Evolutionary conservation across 2,888 invertebrate species (phyloP).

Genomic region (Dimorphilus gyrociliatus): DNA sequence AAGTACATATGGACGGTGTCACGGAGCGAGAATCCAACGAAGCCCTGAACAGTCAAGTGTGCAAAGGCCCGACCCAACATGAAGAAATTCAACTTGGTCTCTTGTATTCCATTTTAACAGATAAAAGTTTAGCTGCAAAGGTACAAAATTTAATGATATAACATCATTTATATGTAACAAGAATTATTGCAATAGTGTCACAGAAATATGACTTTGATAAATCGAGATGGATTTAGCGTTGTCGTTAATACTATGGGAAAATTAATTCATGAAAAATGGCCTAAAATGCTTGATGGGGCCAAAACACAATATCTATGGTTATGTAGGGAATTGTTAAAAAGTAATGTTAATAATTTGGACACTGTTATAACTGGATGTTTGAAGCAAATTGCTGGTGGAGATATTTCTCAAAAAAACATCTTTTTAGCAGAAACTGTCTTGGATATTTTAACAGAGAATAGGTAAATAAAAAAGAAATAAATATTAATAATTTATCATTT

Average conservation of each 20-base stretch:
- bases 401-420: slow-evolving; percentile 54
- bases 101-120: slow-evolving; percentile 68
- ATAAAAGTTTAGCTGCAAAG: slow-evolving; percentile 45
- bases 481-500: neutral
- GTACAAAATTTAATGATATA: slow-evolving; percentile 13
- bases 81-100: slow-evolving; percentile 84
- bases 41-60: slow-evolving; percentile 54
- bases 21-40: slow-evolving; percentile 87
- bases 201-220: slow-evolving; percentile 72
- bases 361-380: slow-evolving; percentile 75
- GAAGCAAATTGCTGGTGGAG: slow-evolving; percentile 81
- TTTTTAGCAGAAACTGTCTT: slow-evolving; percentile 73
- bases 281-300: slow-evolving; percentile 63
- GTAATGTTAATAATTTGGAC: slow-evolving; percentile 69
- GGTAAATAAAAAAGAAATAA: slow-evolving; percentile 7
- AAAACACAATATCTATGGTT: slow-evolving; percentile 69
- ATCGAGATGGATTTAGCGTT: slow-evolving; percentile 68
- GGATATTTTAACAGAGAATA: slow-evolving; percentile 72
- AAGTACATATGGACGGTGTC: slow-evolving; percentile 58
- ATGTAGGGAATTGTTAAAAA: slow-evolving; percentile 74
- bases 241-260: slow-evolving; percentile 65
- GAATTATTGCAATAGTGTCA: slow-evolving; percentile 47
- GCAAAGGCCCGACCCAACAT: slow-evolving; percentile 63
- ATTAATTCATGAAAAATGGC: slow-evolving; percentile 71
- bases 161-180: slow-evolving; percentile 1